Conservation (phyloP, 2,113 vertebrate genomes). For the Centropus unirufus region DNA sequence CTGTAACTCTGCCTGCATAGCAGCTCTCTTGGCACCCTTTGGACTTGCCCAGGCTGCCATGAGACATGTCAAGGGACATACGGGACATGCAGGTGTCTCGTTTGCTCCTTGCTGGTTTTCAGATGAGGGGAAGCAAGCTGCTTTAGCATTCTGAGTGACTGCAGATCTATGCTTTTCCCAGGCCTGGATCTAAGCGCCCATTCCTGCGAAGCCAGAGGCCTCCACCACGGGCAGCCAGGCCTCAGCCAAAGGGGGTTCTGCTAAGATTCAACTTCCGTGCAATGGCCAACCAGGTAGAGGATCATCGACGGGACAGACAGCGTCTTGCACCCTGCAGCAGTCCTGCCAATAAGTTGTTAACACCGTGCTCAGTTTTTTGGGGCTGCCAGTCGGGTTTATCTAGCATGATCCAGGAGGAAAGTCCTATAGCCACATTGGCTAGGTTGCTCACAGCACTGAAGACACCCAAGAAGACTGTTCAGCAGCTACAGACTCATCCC, state of each 20-base stretch:
- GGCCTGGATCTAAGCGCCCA: conserved; percentile 41
- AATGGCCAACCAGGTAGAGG: conserved; percentile 77
- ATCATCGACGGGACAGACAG: neutral
- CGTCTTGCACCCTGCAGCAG: neutral
- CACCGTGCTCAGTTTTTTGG: neutral
- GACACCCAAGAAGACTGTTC: conserved; percentile 35
- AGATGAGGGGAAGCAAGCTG: neutral
- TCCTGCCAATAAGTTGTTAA: neutral
- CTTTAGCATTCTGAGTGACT: neutral
- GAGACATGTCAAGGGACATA: accelerated
- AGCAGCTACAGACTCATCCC: conserved; percentile 27
- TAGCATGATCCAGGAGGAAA: neutral
- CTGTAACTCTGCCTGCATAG: accelerated
- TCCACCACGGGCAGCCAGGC: neutral
- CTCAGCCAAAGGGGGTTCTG: conserved; percentile 71
- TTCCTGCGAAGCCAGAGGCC: conserved; percentile 36
- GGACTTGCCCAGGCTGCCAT: neutral
- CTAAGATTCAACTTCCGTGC: conserved; percentile 78
- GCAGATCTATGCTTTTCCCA: neutral
- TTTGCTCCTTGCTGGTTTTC: neutral
- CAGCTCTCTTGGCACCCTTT: neutral
- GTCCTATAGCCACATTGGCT: neutral
- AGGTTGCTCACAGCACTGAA: neutral
- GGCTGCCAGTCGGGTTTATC: neutral
- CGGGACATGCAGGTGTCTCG: accelerated